Conservation (phyloP, 2,888 invertebrate species). For the Andrena chrysosceles region DNA sequence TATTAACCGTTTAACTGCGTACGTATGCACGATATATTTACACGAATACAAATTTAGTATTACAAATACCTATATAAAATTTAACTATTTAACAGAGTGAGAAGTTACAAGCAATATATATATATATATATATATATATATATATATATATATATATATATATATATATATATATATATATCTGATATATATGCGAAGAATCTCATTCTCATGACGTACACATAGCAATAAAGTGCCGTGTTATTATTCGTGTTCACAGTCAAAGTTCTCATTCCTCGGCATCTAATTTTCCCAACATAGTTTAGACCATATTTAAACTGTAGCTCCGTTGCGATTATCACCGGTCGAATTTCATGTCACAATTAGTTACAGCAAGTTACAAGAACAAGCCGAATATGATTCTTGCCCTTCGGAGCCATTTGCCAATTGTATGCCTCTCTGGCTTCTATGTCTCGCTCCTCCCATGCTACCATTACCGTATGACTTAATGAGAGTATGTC, state of each 20-base stretch:
- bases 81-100: constrained; percentile 37
- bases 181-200: constrained; percentile 28
- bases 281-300: constrained; percentile 23
- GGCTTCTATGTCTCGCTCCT: constrained; percentile 78
- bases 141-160: constrained; percentile 32
- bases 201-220: constrained; percentile 16
- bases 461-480: constrained; percentile 66
- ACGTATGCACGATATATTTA: constrained; percentile 60
- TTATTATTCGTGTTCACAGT: constrained; percentile 12
- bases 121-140: constrained; percentile 40
- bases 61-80: constrained; percentile 53
- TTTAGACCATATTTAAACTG: constrained; percentile 39
- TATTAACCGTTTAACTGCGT: constrained; percentile 19
- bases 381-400: constrained; percentile 77
- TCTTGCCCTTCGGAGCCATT: constrained; percentile 73
- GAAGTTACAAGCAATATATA: constrained; percentile 47
- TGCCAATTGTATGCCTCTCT: constrained; percentile 77
- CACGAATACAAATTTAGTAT: constrained; percentile 60
- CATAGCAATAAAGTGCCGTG: constrained; percentile 38
- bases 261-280: constrained; percentile 12
- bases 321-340: constrained; percentile 29
- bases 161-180: too few species aligned
- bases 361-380: constrained; percentile 62
- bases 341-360: constrained; percentile 29
- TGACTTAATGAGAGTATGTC: constrained; percentile 68